phyloP scores from a whole-genome alignment of 2,888 invertebrate species.

The Hydriomena furcata region DNA sequence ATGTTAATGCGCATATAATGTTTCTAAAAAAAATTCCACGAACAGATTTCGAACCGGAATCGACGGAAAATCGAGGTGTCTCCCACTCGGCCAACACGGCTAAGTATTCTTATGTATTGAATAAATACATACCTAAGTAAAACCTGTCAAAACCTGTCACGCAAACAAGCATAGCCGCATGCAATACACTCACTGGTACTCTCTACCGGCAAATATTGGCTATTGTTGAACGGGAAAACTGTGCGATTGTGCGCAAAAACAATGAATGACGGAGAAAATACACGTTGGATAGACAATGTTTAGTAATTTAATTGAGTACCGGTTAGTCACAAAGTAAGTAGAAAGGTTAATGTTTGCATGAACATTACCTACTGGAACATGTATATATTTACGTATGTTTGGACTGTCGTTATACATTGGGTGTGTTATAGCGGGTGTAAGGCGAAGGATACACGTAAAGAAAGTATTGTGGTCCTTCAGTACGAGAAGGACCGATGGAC shows the following conservation, averaged over 20 bases:
- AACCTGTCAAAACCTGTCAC: background rate
- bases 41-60: too few relatives aligned
- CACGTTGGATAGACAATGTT: constrained; percentile 12
- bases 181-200: constrained; percentile 27
- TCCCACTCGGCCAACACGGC: too few relatives aligned
- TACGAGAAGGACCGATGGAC: too few relatives aligned
- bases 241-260: constrained; percentile 35
- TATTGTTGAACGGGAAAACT: constrained; percentile 64
- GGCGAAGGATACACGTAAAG: too few relatives aligned
- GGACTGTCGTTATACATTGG: too few relatives aligned
- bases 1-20: too few relatives aligned
- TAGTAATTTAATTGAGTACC: constrained; percentile 13
- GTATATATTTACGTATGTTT: too few relatives aligned
- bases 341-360: background rate
- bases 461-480: too few relatives aligned
- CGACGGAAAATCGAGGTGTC: too few relatives aligned
- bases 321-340: background rate
- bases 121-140: background rate
- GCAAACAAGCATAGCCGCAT: constrained; percentile 6
- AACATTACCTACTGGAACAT: background rate
- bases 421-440: too few relatives aligned
- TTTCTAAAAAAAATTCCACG: too few relatives aligned
- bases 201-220: constrained; percentile 54
- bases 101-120: too few relatives aligned
- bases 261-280: constrained; percentile 27